Base-by-base conservation (phyloP, 1,140 invertebrate species). In the Phenacoccus solenopsis region DNA sequence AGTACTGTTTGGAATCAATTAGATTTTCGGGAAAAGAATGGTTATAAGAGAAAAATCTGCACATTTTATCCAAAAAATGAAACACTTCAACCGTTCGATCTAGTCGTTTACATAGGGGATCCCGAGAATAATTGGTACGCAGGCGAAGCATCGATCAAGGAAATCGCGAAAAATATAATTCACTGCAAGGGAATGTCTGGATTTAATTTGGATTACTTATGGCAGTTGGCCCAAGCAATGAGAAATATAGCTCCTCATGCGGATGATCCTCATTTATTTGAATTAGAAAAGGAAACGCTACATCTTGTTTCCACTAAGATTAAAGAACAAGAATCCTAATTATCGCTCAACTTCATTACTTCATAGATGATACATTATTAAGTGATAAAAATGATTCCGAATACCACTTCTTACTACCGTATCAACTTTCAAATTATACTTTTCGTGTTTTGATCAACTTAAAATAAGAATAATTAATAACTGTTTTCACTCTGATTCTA, bases 11-110 rank as follows among this genome's bases (percentile, higher is more conserved):
- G 87, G 3, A 81, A 86, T 56, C 90, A 96, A 77, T 81, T 97
- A 70, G 93, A 97, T 77, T 88, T 86, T 75, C 81, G 95, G 76
- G 95, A 97, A 81, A 94, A 93, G 76, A 90, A 88, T 78, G 91
- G 92, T n/a, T 95, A 94, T 76, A 81, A 84, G 59, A 85, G 88
- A 70, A 83, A 83, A 76, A 80, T 75, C 28, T 82, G 90, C 2
- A 78, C 81, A 25, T 95, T 95, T 75, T 82, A 89, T 79, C 89
- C 90, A 0, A 75, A 76, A 7, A 67, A 74, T 5, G 49, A 71
- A n/a, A 71, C 73, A 4, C 70, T 75, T 69, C 24, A 72, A 30
- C 82, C 87, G 10, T 89, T 93, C 78, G 77, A 84, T 35, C 80
- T 95, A 12, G 87, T 84, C n/a, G 84, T 95, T 69, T 96, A 96